Base-by-base conservation (phyloP, 2,797 vertebrate species). In the Sebastiscus tertius region DNA sequence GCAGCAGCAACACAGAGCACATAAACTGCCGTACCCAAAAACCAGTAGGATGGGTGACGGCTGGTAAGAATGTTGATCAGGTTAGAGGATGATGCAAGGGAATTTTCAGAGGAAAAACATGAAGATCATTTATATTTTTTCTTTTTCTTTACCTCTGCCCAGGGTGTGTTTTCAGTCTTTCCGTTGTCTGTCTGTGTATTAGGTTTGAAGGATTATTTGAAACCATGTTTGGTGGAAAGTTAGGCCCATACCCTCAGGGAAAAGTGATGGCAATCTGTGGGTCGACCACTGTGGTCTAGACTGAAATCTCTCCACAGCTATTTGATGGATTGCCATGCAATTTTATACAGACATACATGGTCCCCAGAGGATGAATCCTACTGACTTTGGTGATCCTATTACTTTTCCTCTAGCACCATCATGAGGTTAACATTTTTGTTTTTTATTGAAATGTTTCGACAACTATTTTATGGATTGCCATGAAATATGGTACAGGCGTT, bases 1-100 rank as follows among this genome's bases (percentile, higher is more conserved):
- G 70, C 55, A 60, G 46, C 36, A 86, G 71, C 29, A 86, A 87
- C 88, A 77, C 70, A 42, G 36, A 83, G 76, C 60, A 90, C 83
- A 87, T 80, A 82, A 79, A 80, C 66, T 52, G 31, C 36, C 46
- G 52, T 46, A 36, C 27, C 71, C 75, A 49, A 69, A 82, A 77
- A 77, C 27, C 42, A 60, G 27, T 34, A 20, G 33, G 34, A 63
- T 66, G 27, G 65, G 16, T 16, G 64, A 75, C 6, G 7, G 65
- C n/a, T 52, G 58, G 55, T 1, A 27, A 39, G 79, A 80, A 77
- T 86, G 61, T 70, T 86, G 71, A 77, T 80, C 26, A 65, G 59
- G 31, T 73, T 27, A 83, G n/a, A 59, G 34, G 20, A 52, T 24
- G 27, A 46, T 60, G 34, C 54, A 26, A 26, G 31, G 58, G 24